These are phyloP conservation scores for Takifugu flavidus DNA, from an alignment of 2,113 vertebrate species.

Conservation along the genomic window DNA sequence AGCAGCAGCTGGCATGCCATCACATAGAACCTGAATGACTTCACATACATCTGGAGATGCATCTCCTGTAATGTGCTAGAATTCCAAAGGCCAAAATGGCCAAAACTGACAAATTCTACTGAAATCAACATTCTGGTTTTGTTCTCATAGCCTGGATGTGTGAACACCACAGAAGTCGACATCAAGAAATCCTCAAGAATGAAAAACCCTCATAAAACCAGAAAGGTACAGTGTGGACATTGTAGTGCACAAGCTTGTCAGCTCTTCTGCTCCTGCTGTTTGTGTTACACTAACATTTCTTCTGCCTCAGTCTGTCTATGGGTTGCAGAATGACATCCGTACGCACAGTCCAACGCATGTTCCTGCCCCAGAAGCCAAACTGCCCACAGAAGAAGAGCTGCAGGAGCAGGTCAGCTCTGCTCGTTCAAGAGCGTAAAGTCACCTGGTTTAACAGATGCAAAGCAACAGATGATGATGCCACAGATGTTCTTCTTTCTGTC, in stretches of 20 bases:
- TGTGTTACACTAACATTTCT: neutral
- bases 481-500: neutral
- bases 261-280: neutral
- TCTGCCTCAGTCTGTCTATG: slow-evolving; percentile 85
- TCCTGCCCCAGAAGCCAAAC: slow-evolving; percentile 87
- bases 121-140: slow-evolving; percentile 5
- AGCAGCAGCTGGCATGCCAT: slow-evolving; percentile 38
- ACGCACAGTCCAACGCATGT: slow-evolving; percentile 93
- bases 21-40: slow-evolving; percentile 22
- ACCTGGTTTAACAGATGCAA: neutral
- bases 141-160: slow-evolving; percentile 87
- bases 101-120: neutral
- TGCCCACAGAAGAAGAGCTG: slow-evolving; percentile 91
- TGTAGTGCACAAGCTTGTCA: slow-evolving; percentile 3
- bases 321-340: slow-evolving; percentile 93
- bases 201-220: slow-evolving; percentile 96
- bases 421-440: neutral
- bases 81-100: neutral
- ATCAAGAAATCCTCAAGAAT: slow-evolving; percentile 98
- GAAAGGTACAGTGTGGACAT: slow-evolving; percentile 78
- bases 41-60: neutral
- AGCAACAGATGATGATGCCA: neutral
- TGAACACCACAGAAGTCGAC: slow-evolving; percentile 98
- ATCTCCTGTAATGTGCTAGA: neutral
- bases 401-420: slow-evolving; percentile 83